Evolutionary conservation across 2,113 vertebrate species (phyloP).

Genomic region (Nannobrachium achirus): DNA sequence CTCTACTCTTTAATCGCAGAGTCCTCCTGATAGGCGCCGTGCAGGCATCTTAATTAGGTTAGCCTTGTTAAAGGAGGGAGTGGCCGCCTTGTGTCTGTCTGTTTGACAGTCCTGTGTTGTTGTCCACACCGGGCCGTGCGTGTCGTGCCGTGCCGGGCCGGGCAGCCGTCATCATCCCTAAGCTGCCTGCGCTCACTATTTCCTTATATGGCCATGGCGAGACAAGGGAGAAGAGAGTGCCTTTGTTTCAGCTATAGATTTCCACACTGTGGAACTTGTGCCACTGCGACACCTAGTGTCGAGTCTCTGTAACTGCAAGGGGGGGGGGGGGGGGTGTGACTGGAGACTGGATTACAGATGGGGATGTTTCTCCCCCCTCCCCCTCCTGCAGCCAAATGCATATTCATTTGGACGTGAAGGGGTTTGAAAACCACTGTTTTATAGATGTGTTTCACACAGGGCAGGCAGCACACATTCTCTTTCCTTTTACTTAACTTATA

Average conservation of each 20-base stretch:
- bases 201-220: conserved; percentile 92
- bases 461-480: too few relatives aligned
- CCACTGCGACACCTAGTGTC: conserved; percentile 80
- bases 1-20: too few relatives aligned
- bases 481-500: too few relatives aligned
- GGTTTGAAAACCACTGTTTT: background rate
- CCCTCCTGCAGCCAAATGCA: too few relatives aligned
- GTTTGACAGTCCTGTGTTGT: conserved; percentile 27
- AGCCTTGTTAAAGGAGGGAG: conserved; percentile 55
- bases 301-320: background rate
- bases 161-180: conserved; percentile 52
- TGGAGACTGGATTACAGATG: background rate
- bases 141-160: conserved; percentile 59
- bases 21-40: too few relatives aligned
- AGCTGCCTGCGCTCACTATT: conserved; percentile 77
- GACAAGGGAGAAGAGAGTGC: conserved; percentile 72
- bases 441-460: background rate
- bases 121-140: conserved; percentile 27
- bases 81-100: too few relatives aligned
- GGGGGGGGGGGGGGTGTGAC: too few relatives aligned
- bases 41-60: background rate
- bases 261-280: conserved; percentile 28
- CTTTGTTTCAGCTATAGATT: conserved; percentile 83
- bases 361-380: too few relatives aligned
- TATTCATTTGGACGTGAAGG: too few relatives aligned